Conservation (phyloP, 2,888 invertebrate species). For the Ophion slaviceki region DNA sequence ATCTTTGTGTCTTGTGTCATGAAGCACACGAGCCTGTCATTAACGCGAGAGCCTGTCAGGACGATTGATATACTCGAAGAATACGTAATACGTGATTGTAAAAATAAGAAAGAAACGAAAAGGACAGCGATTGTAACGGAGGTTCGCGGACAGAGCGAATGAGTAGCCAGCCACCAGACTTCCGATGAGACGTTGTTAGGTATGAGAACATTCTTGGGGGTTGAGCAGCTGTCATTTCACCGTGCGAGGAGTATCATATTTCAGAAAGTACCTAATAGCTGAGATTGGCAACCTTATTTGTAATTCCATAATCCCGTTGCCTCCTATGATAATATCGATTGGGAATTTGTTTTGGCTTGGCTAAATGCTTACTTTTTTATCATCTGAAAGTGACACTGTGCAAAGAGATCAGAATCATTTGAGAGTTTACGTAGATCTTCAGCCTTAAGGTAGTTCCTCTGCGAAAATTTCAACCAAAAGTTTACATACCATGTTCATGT, state of each 20-base stretch:
- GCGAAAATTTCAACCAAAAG: no score
- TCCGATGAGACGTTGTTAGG: neutral
- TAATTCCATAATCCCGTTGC: neutral
- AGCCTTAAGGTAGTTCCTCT: no score
- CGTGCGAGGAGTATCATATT: neutral
- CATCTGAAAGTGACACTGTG: no score
- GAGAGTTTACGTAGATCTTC: no score
- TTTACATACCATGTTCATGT: no score
- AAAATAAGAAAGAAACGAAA: constrained; percentile 4
- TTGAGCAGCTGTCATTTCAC: neutral
- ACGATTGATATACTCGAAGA: constrained; percentile 26
- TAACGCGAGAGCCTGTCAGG: constrained; percentile 17
- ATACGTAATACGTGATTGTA: constrained; percentile 1
- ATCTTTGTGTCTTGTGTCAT: constrained; percentile 32
- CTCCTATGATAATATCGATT: no score
- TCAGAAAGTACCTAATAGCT: neutral
- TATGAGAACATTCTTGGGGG: neutral
- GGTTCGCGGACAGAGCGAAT: neutral
- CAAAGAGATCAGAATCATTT: no score
- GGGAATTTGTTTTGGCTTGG: neutral
- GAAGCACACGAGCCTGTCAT: neutral
- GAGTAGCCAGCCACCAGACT: neutral
- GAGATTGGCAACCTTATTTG: neutral
- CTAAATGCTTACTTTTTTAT: neutral
- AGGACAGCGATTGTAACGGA: neutral